Base-by-base conservation (phyloP, 2,888 invertebrate genomes). In the Aporophyla nigra region DNA sequence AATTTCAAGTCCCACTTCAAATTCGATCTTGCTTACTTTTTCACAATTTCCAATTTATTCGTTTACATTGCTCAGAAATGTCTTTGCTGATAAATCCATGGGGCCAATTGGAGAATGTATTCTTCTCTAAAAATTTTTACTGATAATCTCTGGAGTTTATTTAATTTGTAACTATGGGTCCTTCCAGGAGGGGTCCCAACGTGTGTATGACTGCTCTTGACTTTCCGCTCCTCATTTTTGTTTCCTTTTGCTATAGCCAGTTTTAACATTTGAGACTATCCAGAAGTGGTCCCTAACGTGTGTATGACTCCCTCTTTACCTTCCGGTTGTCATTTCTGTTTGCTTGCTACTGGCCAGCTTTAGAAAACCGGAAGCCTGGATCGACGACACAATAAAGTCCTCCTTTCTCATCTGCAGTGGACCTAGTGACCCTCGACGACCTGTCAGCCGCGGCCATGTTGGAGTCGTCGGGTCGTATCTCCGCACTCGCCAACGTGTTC, bases 371-470 rank as follows among this genome's bases (percentile, higher is more conserved):
- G 53, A 53, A 1, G 5, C 3, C 40, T 53, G 16, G 16, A 43
- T 24, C 2, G 5, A 65, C 12, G 3, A 16, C 5, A 61, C 10
- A 6, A 56, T 16, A 5, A 49, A 33, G 21, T 56, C n/a, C 12
- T 14, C 1, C 7, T 33, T 24, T 24, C 19, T 33, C 27, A 3
- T 21, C 10, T 97, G 3, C 93, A 99, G 99, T 99, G 95, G 99
- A 99, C 94, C 96, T 99, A 88, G 99, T 99, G 33, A 99, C 99
- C 0, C 94, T 99, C 88, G 99, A 99, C 93, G 99, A 99, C 93
- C 96, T 99, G 71, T 99, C 99, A 6, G 98, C 99, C 5, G 99
- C 99, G 89, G 99, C 99, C 43, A 98, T 99, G 98, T 94, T 99
- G 74, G 99, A 99, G 94, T 99, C 99, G 0, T 99, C 99, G 14